Evolutionary conservation across 1,140 invertebrate species (phyloP).

Genomic region (Caenorhabditis briggsae): DNA sequence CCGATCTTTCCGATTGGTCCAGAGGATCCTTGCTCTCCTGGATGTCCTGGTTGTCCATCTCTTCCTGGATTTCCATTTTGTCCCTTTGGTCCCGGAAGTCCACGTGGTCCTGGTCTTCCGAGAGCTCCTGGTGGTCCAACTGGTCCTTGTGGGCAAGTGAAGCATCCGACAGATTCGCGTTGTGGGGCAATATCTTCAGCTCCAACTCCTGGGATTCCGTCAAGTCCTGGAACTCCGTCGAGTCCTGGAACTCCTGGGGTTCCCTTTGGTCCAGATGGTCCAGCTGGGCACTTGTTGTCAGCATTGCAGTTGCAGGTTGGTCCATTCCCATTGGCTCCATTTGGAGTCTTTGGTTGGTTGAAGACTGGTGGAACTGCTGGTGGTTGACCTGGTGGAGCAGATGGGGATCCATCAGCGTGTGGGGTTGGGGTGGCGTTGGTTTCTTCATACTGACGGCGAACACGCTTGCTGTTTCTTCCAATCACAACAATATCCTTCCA

Average conservation of each 20-base stretch:
- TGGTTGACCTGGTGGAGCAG: slow-evolving; percentile 63
- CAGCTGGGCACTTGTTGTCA: slow-evolving; percentile 69
- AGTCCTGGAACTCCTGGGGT: slow-evolving; percentile 63
- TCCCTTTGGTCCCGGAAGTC: slow-evolving; percentile 65
- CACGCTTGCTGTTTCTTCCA: slow-evolving; percentile 51
- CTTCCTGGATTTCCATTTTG: slow-evolving; percentile 65
- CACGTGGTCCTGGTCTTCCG: slow-evolving; percentile 65
- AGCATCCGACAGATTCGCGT: slow-evolving; percentile 62
- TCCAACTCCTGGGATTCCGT: slow-evolving; percentile 67
- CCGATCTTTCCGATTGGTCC: slow-evolving; percentile 68
- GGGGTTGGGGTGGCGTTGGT: slow-evolving; percentile 27
- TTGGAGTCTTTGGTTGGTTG: slow-evolving; percentile 53
- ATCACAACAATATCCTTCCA: slow-evolving; percentile 67
- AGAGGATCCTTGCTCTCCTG: slow-evolving; percentile 64
- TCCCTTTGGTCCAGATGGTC: slow-evolving; percentile 69
- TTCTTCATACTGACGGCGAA: slow-evolving; percentile 65
- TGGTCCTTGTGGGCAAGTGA: slow-evolving; percentile 67
- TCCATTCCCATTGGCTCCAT: slow-evolving; percentile 58
- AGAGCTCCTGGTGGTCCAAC: slow-evolving; percentile 68
- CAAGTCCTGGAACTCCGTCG: slow-evolving; percentile 65
- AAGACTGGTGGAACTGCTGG: slow-evolving; percentile 67
- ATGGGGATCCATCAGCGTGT: slow-evolving; percentile 61
- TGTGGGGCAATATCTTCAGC: slow-evolving; percentile 65
- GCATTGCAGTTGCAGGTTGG: slow-evolving; percentile 66
- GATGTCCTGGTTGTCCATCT: slow-evolving; percentile 66